phyloP scores from a whole-genome alignment of 2,113 vertebrate species.

The Pyrgilauda ruficollis region DNA sequence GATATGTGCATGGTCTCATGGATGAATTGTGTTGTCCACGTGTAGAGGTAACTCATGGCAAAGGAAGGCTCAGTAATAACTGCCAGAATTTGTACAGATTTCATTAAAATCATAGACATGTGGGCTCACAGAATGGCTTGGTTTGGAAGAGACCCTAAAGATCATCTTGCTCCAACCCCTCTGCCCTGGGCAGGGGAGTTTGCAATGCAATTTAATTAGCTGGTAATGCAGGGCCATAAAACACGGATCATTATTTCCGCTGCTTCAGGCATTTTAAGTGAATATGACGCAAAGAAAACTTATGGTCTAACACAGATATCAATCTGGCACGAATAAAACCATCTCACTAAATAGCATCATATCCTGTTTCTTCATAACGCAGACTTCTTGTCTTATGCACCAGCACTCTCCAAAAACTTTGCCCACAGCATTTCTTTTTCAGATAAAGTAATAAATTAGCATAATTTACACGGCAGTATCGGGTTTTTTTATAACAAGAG shows the following conservation, averaged over 20 bases:
- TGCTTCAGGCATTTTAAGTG: neutral
- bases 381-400: neutral
- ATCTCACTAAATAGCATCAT: neutral
- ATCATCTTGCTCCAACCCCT: neutral
- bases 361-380: slow-evolving; percentile 7
- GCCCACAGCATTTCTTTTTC: slow-evolving; percentile 7
- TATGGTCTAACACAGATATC: neutral
- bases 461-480: neutral
- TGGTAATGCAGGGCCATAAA: neutral
- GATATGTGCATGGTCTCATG: neutral
- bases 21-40: accelerated
- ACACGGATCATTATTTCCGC: neutral
- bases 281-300: neutral
- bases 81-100: neutral
- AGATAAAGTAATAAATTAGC: slow-evolving; percentile 6
- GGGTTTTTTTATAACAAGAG: neutral
- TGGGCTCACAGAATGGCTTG: neutral
- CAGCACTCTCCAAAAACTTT: neutral
- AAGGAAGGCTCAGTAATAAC: neutral
- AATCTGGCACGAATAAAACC: neutral
- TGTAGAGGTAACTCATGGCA: accelerated
- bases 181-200: neutral
- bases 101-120: neutral
- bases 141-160: neutral
- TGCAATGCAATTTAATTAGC: neutral